phyloP scores from a whole-genome alignment of 2,797 vertebrate species.

The Acipenser ruthenus region DNA sequence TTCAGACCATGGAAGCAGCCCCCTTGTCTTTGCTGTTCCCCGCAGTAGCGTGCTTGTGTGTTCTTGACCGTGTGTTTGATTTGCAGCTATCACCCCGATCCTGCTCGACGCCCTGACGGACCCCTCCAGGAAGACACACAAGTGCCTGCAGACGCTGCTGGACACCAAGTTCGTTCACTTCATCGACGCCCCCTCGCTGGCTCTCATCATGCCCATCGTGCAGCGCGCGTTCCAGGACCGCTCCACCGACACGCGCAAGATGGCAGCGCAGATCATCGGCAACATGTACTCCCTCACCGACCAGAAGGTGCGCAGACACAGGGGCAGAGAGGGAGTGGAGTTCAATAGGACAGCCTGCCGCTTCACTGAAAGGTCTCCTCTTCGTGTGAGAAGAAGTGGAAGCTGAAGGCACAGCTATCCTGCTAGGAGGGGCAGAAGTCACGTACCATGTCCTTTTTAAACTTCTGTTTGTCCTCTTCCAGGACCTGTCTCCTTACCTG shows the following conservation, averaged over 20 bases:
- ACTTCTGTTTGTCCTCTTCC: constrained; percentile 18
- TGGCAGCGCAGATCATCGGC: constrained; percentile 98
- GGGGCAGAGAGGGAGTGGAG: background rate
- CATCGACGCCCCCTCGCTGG: constrained; percentile 91
- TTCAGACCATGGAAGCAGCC: no score
- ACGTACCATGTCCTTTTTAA: no score
- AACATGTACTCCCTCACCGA: constrained; percentile 99
- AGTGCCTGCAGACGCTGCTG: constrained; percentile 88
- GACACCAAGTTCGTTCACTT: constrained; percentile 98
- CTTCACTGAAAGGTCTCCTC: no score
- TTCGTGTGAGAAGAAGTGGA: background rate
- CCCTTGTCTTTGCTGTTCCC: no score
- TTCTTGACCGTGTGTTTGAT: background rate
- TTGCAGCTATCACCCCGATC: constrained; percentile 84
- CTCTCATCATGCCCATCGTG: constrained; percentile 97
- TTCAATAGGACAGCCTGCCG: background rate
- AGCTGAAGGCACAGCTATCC: background rate
- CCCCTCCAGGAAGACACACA: constrained; percentile 86
- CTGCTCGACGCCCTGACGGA: constrained; percentile 92
- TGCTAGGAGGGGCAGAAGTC: background rate
- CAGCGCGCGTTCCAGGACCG: constrained; percentile 96
- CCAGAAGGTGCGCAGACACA: constrained; percentile 73
- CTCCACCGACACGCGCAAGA: constrained; percentile 95
- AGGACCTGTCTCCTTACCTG: constrained; percentile 95
- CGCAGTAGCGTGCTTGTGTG: background rate